Evolutionary conservation across 37 sponge, comb jelly and placozoan genomes (phyloP).

Genomic region (Amphimedon queenslandica): DNA sequence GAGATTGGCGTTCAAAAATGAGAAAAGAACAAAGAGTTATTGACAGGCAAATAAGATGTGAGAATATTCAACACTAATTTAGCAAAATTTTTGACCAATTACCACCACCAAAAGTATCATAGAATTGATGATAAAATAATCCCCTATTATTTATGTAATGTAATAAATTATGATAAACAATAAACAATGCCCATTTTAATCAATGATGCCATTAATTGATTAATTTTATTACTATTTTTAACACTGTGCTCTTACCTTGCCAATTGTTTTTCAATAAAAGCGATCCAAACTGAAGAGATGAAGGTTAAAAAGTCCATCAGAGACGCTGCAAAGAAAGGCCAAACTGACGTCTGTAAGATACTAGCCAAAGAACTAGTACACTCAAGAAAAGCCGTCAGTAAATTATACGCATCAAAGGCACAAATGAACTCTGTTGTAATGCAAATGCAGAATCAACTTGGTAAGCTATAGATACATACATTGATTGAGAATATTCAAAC

Average conservation of each 20-base stretch:
- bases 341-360: slow-evolving; percentile 91
- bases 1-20: slow-evolving; percentile 84
- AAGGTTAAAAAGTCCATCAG: slow-evolving; percentile 94
- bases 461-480: slow-evolving; percentile 29
- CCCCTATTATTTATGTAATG: neutral
- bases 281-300: slow-evolving; percentile 77
- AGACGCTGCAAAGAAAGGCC: slow-evolving; percentile 96
- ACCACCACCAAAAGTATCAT: too few species aligned
- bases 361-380: slow-evolving; percentile 95
- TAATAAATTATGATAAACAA: neutral
- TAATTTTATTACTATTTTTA: neutral
- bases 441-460: slow-evolving; percentile 91
- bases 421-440: slow-evolving; percentile 98
- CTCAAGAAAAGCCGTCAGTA: slow-evolving; percentile 86
- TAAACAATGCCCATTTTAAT: neutral
- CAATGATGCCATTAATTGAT: neutral
- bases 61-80: neutral
- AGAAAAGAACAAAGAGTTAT: slow-evolving; percentile 91
- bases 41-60: slow-evolving; percentile 91
- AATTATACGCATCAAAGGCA: slow-evolving; percentile 94
- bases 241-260: neutral
- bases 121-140: too few species aligned
- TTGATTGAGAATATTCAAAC: neutral
- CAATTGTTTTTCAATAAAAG: slow-evolving; percentile 13
- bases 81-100: neutral